Evolutionary conservation across 2,888 invertebrate species (phyloP), one percentile per base, ranked within the genome.

Genomic region (Mesorhabditis sp.): DNA sequence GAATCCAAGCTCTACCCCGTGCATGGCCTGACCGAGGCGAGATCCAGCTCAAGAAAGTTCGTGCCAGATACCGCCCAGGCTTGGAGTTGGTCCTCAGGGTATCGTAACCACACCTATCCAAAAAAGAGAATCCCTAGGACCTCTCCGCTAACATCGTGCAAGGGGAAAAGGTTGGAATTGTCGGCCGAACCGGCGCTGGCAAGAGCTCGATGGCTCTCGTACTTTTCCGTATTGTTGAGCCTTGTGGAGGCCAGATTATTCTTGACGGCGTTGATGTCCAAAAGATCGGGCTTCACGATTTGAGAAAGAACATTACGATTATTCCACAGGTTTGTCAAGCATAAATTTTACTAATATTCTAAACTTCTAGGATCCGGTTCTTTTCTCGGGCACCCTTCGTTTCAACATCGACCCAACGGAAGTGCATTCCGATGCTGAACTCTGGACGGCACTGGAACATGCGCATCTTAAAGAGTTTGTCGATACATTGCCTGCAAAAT

Each of bases 401-500:
- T 90, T 93, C 88, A 96, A 96, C 89, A 89, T 96, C 75, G 96
- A 96, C 89, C 96, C 96, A 4, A 93, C 95, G 87, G 89, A 90
- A 78, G 87, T 69, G 28, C 76, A 74, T 61, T 70, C 67, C 28
- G 80, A 80, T 66, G 72, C 73, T 3, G 72, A 77, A 45, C 42
- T 77, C 1, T 80, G 80, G 80, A 43, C 68, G n/a, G 76, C 78
- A 10, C 50, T 79, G 7, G 76, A 78, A 50, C 72, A 75, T 41
- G 74, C 80, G 0, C 74, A 77, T 65, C 63, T 80, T 42, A 72
- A 75, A 42, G 45, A 71, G 4, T 76, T 77, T 62, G 76, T 80
- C 13, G 75, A 76, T 62, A 45, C 50, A 4, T 62, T 80, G n/a
- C 78, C 80, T 1, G 66, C 69, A 68, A 92, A 92, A 7, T 89